Percentiles rank a stretch among this genome's conserved stretches.
These are phyloP conservation scores for Macaria notata DNA, from an alignment of 2,888 invertebrate species.

Conservation along the genomic window DNA sequence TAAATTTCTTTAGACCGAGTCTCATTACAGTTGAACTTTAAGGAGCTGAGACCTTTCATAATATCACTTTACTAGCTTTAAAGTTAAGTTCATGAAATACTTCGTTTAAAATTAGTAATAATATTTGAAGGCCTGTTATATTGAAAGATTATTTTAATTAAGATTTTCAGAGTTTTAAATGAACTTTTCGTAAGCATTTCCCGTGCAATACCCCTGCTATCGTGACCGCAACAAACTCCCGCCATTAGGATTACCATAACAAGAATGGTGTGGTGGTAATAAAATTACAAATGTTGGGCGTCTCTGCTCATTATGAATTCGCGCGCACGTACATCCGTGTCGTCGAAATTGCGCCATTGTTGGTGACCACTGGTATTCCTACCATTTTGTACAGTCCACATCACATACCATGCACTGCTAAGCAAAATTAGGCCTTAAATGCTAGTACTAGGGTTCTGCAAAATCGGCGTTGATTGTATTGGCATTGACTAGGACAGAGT, in stretches of 20 bases:
- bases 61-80: conserved; percentile 3
- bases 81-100: neutral
- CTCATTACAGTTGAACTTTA: conserved; percentile 14
- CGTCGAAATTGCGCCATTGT: conserved; percentile 54
- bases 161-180: too few relatives aligned
- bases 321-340: conserved; percentile 56
- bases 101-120: neutral
- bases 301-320: conserved; percentile 68
- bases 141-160: too few relatives aligned
- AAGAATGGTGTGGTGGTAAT: conserved; percentile 59
- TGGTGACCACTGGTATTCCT: conserved; percentile 31
- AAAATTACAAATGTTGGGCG: conserved; percentile 67
- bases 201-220: too few relatives aligned
- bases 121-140: too few relatives aligned
- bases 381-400: conserved; percentile 10
- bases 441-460: neutral
- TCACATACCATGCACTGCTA: neutral
- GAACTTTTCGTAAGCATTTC: too few relatives aligned
- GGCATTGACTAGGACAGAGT: too few relatives aligned
- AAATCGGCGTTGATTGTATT: neutral
- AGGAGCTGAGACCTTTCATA: conserved; percentile 7
- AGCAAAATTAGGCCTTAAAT: conserved; percentile 8
- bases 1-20: conserved; percentile 17
- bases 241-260: conserved; percentile 61
- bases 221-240: conserved; percentile 34